Evolutionary conservation across 2,888 invertebrate species (phyloP), one percentile per base, ranked within the genome.

Genomic region (Lomographa bimaculata): DNA sequence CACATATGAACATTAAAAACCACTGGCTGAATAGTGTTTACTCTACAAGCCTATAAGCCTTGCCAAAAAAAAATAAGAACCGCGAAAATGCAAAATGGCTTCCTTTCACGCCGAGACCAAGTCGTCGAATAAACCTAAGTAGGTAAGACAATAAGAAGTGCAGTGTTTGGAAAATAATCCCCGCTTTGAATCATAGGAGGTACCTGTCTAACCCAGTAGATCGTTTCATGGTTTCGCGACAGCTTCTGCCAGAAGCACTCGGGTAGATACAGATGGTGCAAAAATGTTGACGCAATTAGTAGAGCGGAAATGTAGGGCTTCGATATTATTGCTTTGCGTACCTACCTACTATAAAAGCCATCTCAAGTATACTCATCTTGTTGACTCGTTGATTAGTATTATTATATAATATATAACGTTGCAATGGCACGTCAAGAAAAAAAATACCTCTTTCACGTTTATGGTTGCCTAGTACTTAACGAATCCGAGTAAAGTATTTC

Each of bases 131-230:
- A 86, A 79, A 68, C 74, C 64, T 60, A 70, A 54, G 68, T 64
- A 70, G 68, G 67, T 64, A 72, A 76, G 73, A 79, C 83, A 73
- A 43, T 43, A 18, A 66, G 69, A 78, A 74, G 75, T 79, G 84
- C 81, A 80, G 71, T 62, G 77, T 79, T 72, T 77, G 82, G 85
- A 81, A 81, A 81, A 82, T 71, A 68, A 78, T 78, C 86, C 87
- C 86, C 87, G 78, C 81, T 79, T n/a, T 35, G 24, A 28, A 7
- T 12, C 16, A 20, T 65, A 51, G 44, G 42, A 60, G 50, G 57
- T 59, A 51, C 44, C 51, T 48, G 58, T 48, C 37, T 52, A 21
- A 26, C 8, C 23, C 29, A 29, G 14, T 16, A 18, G 8, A 25
- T n/a, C 46, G 39, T 47, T 56, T 54, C 53, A 54, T 44, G 60